Conservation (phyloP, 2,113 vertebrate genomes). For the Gallinago media region DNA sequence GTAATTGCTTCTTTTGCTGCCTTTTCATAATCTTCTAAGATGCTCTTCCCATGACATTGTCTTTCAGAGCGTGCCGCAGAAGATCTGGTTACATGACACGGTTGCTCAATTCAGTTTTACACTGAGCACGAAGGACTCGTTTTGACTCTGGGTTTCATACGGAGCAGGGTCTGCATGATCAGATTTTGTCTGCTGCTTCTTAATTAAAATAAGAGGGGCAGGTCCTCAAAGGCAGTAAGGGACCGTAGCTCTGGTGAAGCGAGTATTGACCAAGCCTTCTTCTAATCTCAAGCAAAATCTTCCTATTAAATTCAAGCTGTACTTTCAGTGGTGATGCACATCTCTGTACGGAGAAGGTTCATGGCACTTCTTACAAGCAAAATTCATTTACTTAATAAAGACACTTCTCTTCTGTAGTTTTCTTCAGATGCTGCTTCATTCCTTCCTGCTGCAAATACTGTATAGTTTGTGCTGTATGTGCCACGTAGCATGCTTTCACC, state of each 20-base stretch:
- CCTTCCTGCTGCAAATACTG: not conserved
- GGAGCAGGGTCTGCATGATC: not conserved
- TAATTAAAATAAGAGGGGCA: not conserved
- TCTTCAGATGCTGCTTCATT: not conserved
- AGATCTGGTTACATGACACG: not conserved
- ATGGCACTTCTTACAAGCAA: not conserved
- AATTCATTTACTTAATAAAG: not conserved
- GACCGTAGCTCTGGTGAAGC: not conserved
- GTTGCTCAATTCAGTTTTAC: not conserved
- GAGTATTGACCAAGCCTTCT: not conserved
- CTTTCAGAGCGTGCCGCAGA: not conserved
- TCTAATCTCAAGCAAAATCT: not conserved
- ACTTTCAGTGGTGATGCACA: not conserved
- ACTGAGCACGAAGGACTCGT: not conserved
- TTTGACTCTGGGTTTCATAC: not conserved
- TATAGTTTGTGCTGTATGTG: not conserved
- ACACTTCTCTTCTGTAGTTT: not conserved
- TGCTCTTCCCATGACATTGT: not conserved
- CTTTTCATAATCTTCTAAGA: not conserved
- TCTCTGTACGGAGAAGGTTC: not conserved
- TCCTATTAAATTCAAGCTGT: not conserved
- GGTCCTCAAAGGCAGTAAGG: not conserved
- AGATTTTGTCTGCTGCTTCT: constrained; percentile 1
- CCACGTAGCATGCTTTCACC: not conserved
- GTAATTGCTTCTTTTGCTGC: constrained; percentile 10